A percentile compares a stretch with the other conserved stretches of the same genome.
Evolutionary conservation across 2,888 invertebrate species (phyloP).

Genomic region (Tetragnatha montana): DNA sequence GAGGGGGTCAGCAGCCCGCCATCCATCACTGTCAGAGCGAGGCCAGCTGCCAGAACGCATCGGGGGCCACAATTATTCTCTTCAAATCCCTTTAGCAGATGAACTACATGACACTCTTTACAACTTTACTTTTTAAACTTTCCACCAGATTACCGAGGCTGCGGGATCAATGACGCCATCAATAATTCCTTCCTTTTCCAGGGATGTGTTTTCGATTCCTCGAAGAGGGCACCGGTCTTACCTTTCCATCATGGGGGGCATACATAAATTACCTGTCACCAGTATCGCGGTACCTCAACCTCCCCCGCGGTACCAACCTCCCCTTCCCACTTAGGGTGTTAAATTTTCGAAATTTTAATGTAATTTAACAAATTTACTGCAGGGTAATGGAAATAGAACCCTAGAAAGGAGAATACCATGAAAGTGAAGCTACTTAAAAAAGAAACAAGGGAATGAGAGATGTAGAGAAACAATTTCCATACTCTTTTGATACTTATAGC

Average conservation of each 20-base stretch:
- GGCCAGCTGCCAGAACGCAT: slow-evolving; percentile 70
- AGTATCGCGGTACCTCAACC: too few species aligned
- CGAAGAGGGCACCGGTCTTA: not conserved
- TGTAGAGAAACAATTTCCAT: too few species aligned
- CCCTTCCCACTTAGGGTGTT: too few species aligned
- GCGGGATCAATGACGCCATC: slow-evolving; percentile 69
- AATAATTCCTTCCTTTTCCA: slow-evolving; percentile 57
- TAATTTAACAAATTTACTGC: too few species aligned
- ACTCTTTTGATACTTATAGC: too few species aligned
- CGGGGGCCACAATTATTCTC: slow-evolving; percentile 71
- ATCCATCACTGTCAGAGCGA: slow-evolving; percentile 70
- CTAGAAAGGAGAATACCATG: too few species aligned
- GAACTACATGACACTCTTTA: slow-evolving; percentile 71
- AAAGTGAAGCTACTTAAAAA: too few species aligned
- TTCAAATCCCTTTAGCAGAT: slow-evolving; percentile 70
- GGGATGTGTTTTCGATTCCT: slow-evolving; percentile 45
- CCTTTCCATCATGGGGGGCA: slow-evolving; percentile 13
- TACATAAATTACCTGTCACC: too few species aligned
- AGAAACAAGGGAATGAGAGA: too few species aligned
- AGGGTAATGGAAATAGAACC: too few species aligned
- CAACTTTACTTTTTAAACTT: slow-evolving; percentile 70
- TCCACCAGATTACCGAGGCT: slow-evolving; percentile 66
- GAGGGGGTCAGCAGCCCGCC: slow-evolving; percentile 61
- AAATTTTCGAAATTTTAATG: too few species aligned
- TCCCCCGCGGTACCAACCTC: too few species aligned